Base-by-base conservation (phyloP, 2,888 invertebrate genomes). In the Trichogramma evanescens region DNA sequence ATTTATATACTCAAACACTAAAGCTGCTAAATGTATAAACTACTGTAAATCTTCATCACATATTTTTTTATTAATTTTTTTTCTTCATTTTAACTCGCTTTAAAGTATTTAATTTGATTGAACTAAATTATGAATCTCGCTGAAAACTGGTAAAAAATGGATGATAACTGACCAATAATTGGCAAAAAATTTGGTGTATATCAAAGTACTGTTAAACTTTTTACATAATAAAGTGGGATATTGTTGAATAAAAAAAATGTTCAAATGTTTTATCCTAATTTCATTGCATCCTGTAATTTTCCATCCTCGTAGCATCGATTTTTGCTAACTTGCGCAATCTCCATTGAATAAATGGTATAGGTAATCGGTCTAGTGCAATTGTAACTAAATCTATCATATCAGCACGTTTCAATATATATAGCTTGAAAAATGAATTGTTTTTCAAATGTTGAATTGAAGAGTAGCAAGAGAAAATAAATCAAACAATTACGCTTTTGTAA, bases 131-230 rank as follows among this genome's bases (percentile, higher is more conserved):
- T 9, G 13, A 9, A 50, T 8, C 9, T 9, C 13, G 13, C 50
- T 9, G 3, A 50, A 13, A 10, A 9, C 26, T 50, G 13, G 8
- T 13, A 50, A n/a, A 13, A 50, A 13, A 3, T 2, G 13, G 50
- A 26, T 26, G 26, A 26, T 26, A 26, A 26, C 26, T 3, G 26
- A 43, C 48, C 50, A 26, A 6, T 46, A 50, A 59, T 64, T 56
- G 58, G 54, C 59, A 51, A 53, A 52, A 58, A 57, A 61, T 64
- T 63, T 45, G 56, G 50, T 65, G 58, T 63, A 59, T 63, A 61
- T 61, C 58, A 61, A 56, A 59, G 48, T 71, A 69, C 70, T 71
- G 70, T 72, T 72, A 63, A 72, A 70, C 66, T 72, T 72, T 72
- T 70, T 72, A 71, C 71, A 70, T 69, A 70, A 70, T 67, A 69